Percentiles rank a stretch among this genome's conserved stretches.
Conservation (phyloP, 2,888 invertebrate species). For the Pollenia labialis region DNA sequence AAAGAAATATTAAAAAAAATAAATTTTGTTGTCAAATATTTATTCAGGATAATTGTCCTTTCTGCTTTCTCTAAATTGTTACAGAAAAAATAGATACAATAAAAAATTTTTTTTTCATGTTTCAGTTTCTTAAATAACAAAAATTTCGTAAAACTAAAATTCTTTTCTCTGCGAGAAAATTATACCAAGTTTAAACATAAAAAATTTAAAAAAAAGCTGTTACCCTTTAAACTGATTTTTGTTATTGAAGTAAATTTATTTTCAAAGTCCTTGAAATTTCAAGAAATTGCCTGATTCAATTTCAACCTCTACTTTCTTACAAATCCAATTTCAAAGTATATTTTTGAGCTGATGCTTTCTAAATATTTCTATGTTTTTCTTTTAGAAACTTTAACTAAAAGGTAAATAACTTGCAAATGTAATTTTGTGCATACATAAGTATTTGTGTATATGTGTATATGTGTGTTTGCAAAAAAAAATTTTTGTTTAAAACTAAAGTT, state of each 20-base stretch:
- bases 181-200: background rate
- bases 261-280: constrained; percentile 46
- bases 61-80: background rate
- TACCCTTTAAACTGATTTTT: background rate
- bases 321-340: constrained; percentile 47
- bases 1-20: background rate
- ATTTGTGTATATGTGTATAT: background rate
- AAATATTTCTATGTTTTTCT: background rate
- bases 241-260: constrained; percentile 26
- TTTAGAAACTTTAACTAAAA: constrained; percentile 11
- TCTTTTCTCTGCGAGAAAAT: background rate
- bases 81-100: background rate
- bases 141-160: background rate
- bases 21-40: constrained; percentile 19
- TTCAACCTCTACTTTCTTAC: constrained; percentile 20
- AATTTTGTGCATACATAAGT: background rate
- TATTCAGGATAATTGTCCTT: constrained; percentile 44
- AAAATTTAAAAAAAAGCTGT: constrained; percentile 8
- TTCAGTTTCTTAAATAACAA: background rate
- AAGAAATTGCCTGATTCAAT: constrained; percentile 35
- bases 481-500: constrained; percentile 34
- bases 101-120: too few relatives aligned
- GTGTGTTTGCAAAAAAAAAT: background rate
- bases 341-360: constrained; percentile 23
- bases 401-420: constrained; percentile 32